These are phyloP conservation scores for Drusus annulatus DNA, from an alignment of 1,140 invertebrate species.

Conservation along the genomic window DNA sequence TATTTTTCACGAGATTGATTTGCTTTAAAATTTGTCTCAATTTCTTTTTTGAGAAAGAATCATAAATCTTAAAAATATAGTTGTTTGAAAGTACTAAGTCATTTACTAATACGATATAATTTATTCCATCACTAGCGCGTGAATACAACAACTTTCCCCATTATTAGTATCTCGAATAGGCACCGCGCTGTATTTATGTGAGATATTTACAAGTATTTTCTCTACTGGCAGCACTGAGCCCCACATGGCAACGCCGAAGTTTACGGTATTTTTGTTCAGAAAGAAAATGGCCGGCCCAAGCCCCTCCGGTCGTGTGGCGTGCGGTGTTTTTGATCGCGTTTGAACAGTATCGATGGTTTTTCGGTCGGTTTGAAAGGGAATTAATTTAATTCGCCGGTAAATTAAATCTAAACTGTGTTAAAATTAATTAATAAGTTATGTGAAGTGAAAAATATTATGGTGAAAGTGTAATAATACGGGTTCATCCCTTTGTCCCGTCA, in stretches of 20 bases:
- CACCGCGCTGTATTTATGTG: not conserved
- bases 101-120: too few species aligned
- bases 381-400: slow-evolving; percentile 5
- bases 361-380: slow-evolving; percentile 36
- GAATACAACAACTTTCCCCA: too few species aligned
- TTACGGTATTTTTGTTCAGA: slow-evolving; percentile 52
- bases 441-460: slow-evolving; percentile 43
- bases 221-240: not conserved
- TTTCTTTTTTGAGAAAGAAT: too few species aligned
- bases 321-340: slow-evolving; percentile 45
- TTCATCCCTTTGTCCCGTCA: slow-evolving; percentile 50
- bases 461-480: slow-evolving; percentile 45
- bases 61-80: too few species aligned
- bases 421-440: slow-evolving; percentile 26
- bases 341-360: slow-evolving; percentile 35
- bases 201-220: slow-evolving; percentile 12
- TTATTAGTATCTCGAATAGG: too few species aligned
- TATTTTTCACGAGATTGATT: too few species aligned
- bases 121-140: too few species aligned
- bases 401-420: slow-evolving; percentile 28
- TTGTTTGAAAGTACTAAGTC: too few species aligned
- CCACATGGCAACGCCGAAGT: slow-evolving; percentile 36
- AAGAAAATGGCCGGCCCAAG: slow-evolving; percentile 51
- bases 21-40: too few species aligned
- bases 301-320: slow-evolving; percentile 39